Evolutionary conservation across 2,113 vertebrate species (phyloP).

Genomic region (Petrocephalus zakoni): DNA sequence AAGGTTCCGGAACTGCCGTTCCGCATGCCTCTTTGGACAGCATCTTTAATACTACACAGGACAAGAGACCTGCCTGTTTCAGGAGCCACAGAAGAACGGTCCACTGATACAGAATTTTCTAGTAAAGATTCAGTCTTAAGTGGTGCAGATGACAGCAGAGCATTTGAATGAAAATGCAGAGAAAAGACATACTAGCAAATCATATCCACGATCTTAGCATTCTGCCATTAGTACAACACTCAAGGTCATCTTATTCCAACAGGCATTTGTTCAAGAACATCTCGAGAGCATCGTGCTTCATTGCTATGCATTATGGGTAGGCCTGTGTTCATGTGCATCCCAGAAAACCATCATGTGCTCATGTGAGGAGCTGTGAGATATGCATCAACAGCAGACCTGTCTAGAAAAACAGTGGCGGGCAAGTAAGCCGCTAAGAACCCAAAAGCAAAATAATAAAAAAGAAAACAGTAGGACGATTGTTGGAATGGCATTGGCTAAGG

Average conservation of each 20-base stretch:
- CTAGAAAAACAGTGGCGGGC: neutral
- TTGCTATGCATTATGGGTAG: neutral
- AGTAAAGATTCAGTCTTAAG: neutral
- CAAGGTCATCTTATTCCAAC: neutral
- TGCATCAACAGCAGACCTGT: neutral
- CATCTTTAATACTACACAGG: neutral
- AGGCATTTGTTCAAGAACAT: neutral
- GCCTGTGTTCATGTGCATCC: neutral
- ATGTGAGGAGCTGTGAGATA: neutral
- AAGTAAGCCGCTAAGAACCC: neutral
- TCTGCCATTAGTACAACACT: neutral
- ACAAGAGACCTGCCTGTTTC: neutral
- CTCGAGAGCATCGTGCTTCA: neutral
- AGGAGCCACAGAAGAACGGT: neutral
- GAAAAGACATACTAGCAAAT: neutral
- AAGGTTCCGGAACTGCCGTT: neutral
- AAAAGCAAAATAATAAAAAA: neutral
- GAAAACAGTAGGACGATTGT: conserved; percentile 26
- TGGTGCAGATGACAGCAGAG: neutral
- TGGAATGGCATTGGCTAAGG: conserved; percentile 28
- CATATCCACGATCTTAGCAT: neutral
- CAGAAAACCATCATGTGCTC: neutral
- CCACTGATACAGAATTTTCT: neutral
- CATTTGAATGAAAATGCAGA: neutral
- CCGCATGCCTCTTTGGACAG: neutral